Evolutionary conservation across 2,888 invertebrate genomes (phyloP).

Genomic region (Eutolmus rufibarbis): DNA sequence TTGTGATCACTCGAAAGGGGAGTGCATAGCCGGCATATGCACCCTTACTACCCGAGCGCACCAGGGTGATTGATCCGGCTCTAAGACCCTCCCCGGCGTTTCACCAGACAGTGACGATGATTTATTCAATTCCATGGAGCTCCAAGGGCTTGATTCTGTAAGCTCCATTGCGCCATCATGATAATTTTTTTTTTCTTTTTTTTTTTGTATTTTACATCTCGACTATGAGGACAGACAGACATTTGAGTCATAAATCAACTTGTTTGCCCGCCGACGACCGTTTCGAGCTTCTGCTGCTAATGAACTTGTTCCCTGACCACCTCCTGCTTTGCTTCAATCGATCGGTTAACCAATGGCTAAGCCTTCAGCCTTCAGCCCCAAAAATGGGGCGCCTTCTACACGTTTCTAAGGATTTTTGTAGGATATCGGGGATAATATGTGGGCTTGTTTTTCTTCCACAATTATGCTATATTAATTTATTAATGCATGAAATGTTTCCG

Average conservation of each 20-base stretch:
- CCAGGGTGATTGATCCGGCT: background rate
- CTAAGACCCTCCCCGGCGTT: background rate
- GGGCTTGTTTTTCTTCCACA: background rate
- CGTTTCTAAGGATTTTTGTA: background rate
- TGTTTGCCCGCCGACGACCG: background rate
- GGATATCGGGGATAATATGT: background rate
- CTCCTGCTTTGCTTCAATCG: background rate
- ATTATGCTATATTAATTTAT: background rate
- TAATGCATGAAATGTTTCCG: background rate
- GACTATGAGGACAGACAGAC: background rate
- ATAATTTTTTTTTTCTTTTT: background rate
- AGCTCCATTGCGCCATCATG: background rate
- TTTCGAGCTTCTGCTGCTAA: background rate
- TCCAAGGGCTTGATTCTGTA: background rate
- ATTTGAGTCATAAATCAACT: background rate
- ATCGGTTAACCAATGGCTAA: background rate
- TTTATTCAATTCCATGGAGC: background rate
- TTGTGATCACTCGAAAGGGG: background rate
- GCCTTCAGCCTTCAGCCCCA: background rate
- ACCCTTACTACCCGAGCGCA: background rate
- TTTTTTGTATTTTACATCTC: background rate
- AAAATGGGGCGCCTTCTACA: background rate
- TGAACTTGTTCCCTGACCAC: background rate
- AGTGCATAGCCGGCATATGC: background rate
- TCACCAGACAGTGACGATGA: background rate